A percentile compares a stretch with the other conserved stretches of the same genome.
Evolutionary conservation across 2,797 vertebrate genomes (phyloP).

Genomic region (Decapterus maruadsi): DNA sequence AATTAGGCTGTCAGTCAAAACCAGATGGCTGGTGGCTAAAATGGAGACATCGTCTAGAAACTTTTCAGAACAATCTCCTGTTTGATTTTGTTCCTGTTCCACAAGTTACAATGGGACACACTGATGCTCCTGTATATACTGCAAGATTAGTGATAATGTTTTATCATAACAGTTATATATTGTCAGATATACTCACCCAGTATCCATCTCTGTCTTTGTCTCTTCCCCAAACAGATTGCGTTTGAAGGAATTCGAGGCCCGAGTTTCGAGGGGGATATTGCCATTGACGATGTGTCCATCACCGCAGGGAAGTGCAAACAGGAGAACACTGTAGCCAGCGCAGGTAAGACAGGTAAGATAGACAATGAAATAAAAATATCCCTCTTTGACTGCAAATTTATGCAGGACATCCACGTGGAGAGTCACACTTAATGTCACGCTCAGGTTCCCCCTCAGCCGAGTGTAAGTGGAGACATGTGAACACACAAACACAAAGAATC

Average conservation of each 20-base stretch:
- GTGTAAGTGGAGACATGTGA: not conserved
- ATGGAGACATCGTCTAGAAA: constrained; percentile 58
- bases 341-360: constrained; percentile 86
- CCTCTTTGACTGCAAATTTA: too few species aligned
- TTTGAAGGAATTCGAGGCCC: constrained; percentile 95
- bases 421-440: too few species aligned
- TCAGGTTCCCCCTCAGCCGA: too few species aligned
- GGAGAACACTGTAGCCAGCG: constrained; percentile 84
- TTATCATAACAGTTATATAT: not conserved
- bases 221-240: constrained; percentile 87
- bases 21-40: constrained; percentile 74
- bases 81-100: constrained; percentile 51
- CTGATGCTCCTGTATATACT: constrained; percentile 7
- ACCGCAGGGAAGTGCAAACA: constrained; percentile 93
- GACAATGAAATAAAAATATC: not conserved
- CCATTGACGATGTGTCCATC: constrained; percentile 95
- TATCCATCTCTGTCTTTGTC: constrained; percentile 25
- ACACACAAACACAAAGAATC: not conserved
- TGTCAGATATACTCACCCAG: not conserved
- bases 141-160: not conserved
- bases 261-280: constrained; percentile 95
- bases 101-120: constrained; percentile 38
- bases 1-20: constrained; percentile 89
- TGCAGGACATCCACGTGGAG: too few species aligned
- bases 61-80: constrained; percentile 63